These are phyloP conservation scores for Ypsolopha scabrella DNA, from an alignment of 2,888 invertebrate species.

Conservation along the genomic window DNA sequence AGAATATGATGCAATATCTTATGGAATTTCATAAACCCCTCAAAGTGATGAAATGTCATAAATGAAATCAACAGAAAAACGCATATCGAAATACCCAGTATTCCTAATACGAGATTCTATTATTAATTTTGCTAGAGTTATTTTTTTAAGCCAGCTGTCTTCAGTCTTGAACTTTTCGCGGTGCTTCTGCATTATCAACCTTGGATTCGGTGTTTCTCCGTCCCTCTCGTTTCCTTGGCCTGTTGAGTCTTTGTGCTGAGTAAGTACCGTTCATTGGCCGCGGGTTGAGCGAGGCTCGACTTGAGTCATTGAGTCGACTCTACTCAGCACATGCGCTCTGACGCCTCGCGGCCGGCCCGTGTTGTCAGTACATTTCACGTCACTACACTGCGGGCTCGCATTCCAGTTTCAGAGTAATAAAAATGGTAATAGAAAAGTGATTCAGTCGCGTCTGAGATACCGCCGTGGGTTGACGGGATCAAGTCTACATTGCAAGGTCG, in stretches of 20 bases:
- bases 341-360: constrained; percentile 19
- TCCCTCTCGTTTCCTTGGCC: constrained; percentile 18
- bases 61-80: too few species aligned
- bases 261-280: constrained; percentile 7
- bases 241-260: constrained; percentile 15
- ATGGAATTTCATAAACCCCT: too few species aligned
- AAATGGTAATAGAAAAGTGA: constrained; percentile 54
- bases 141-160: too few species aligned
- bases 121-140: too few species aligned
- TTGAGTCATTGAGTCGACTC: background rate
- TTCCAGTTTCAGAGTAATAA: constrained; percentile 47
- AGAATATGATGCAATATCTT: too few species aligned
- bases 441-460: constrained; percentile 46
- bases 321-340: constrained; percentile 38
- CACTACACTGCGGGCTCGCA: constrained; percentile 22
- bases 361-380: constrained; percentile 12
- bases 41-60: too few species aligned
- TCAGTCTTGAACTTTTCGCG: constrained; percentile 10
- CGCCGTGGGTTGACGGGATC: constrained; percentile 22
- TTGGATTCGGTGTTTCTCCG: constrained; percentile 9
- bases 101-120: too few species aligned
- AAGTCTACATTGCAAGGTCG: background rate
- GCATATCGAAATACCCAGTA: too few species aligned
- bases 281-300: background rate
- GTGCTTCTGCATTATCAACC: constrained; percentile 14